A percentile compares a stretch with the other conserved stretches of the same genome.
Evolutionary conservation across 1,140 invertebrate species (phyloP).

Genomic region (Macrotrachela quadricornifera): DNA sequence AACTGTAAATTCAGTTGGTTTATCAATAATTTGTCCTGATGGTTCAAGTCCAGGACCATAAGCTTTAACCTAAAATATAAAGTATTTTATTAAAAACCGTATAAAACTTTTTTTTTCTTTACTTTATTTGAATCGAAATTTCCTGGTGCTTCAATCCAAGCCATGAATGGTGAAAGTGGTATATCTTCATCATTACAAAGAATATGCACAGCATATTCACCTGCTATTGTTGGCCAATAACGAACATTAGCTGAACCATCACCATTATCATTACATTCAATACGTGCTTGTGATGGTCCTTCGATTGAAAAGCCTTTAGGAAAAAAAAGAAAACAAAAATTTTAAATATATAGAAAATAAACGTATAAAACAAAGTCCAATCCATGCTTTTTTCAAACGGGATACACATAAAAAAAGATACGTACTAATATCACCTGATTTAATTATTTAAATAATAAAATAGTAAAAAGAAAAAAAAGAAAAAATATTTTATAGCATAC

Average conservation of each 20-base stretch:
- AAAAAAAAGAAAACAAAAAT: too few relatives aligned
- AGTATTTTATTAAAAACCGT: too few relatives aligned
- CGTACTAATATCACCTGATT: too few relatives aligned
- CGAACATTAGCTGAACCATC: constrained; percentile 62
- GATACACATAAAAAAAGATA: too few relatives aligned
- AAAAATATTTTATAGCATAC: too few relatives aligned
- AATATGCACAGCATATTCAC: constrained; percentile 75
- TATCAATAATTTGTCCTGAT: constrained; percentile 28
- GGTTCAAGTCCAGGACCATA: constrained; percentile 28
- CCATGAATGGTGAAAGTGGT: constrained; percentile 31
- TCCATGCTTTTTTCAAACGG: too few relatives aligned
- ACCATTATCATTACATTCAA: constrained; percentile 63
- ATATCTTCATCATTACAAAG: constrained; percentile 45
- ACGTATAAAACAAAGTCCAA: too few relatives aligned
- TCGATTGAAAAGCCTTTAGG: constrained; percentile 55
- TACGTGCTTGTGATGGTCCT: constrained; percentile 66
- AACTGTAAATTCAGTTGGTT: constrained; percentile 47
- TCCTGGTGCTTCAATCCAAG: constrained; percentile 30
- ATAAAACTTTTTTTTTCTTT: too few relatives aligned
- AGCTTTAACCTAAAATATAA: constrained; percentile 12
- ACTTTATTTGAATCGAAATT: constrained; percentile 54
- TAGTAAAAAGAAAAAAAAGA: too few relatives aligned
- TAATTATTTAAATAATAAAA: too few relatives aligned
- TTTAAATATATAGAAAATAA: too few relatives aligned
- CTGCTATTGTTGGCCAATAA: constrained; percentile 58